Evolutionary conservation across 2,113 vertebrate genomes (phyloP).

Genomic region (Trematocara zebra): DNA sequence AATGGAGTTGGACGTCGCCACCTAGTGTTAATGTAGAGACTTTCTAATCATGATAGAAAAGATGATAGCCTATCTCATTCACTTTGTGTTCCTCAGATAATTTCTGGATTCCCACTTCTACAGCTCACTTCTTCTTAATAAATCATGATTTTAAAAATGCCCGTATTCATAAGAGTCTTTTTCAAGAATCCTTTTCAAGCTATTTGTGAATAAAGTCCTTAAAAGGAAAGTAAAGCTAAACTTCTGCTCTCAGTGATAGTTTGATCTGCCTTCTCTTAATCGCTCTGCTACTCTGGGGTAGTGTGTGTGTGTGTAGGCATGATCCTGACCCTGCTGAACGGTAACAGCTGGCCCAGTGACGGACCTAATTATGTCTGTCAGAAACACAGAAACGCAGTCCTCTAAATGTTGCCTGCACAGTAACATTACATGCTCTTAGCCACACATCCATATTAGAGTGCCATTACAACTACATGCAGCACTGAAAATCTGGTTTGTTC

Average conservation of each 20-base stretch:
- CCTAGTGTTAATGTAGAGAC: conserved; percentile 44
- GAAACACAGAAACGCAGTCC: not conserved
- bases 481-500: conserved; percentile 1
- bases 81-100: not conserved
- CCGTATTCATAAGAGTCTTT: not conserved
- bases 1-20: conserved; percentile 44
- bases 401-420: not conserved
- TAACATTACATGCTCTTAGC: not conserved
- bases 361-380: not conserved
- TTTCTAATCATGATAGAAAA: not conserved
- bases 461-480: not conserved
- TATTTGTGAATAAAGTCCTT: not conserved
- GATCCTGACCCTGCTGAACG: not conserved
- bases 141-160: not conserved
- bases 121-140: not conserved
- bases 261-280: not conserved
- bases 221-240: not conserved
- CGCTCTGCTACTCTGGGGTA: no score
- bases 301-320: not conserved
- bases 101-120: not conserved
- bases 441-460: conserved; percentile 11
- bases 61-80: conserved; percentile 2
- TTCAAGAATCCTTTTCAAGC: not conserved
- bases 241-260: not conserved
- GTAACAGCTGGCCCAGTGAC: not conserved